These are phyloP conservation scores for Lordiphosa mommai DNA, from an alignment of 1,140 invertebrate species.

Conservation along the genomic window DNA sequence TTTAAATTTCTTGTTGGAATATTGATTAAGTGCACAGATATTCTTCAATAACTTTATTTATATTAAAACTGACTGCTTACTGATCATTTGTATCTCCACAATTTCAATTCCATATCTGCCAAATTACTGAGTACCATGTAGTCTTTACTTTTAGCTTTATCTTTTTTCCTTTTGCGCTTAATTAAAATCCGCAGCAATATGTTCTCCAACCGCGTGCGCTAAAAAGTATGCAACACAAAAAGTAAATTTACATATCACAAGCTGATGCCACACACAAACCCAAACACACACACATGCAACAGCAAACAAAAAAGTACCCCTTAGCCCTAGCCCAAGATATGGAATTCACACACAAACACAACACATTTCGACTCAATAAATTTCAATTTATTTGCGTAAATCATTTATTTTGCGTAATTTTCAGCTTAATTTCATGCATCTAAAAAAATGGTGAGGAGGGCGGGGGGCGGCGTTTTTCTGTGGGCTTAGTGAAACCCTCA, in stretches of 20 bases:
- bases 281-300: slow-evolving; percentile 2
- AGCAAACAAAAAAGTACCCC: slow-evolving; percentile 3
- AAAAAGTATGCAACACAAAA: slow-evolving; percentile 62
- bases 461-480: slow-evolving; percentile 5
- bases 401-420: slow-evolving; percentile 76
- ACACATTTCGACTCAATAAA: slow-evolving; percentile 64
- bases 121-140: neutral
- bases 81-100: too few relatives aligned
- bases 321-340: slow-evolving; percentile 1
- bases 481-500: slow-evolving; percentile 56
- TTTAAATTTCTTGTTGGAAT: too few relatives aligned
- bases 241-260: slow-evolving; percentile 67
- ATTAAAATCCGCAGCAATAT: slow-evolving; percentile 75
- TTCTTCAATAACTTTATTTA: too few relatives aligned
- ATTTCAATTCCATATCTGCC: too few relatives aligned
- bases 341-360: slow-evolving; percentile 22
- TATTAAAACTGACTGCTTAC: too few relatives aligned
- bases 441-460: neutral
- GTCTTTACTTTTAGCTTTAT: neutral
- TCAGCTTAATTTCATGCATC: slow-evolving; percentile 70
- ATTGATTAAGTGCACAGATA: too few relatives aligned
- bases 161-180: slow-evolving; percentile 64
- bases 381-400: slow-evolving; percentile 76
- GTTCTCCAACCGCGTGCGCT: slow-evolving; percentile 40
- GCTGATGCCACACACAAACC: slow-evolving; percentile 45